These are phyloP conservation scores for Aphelocoma californica DNA, from an alignment of 2,797 vertebrate species.

Conservation along the genomic window DNA sequence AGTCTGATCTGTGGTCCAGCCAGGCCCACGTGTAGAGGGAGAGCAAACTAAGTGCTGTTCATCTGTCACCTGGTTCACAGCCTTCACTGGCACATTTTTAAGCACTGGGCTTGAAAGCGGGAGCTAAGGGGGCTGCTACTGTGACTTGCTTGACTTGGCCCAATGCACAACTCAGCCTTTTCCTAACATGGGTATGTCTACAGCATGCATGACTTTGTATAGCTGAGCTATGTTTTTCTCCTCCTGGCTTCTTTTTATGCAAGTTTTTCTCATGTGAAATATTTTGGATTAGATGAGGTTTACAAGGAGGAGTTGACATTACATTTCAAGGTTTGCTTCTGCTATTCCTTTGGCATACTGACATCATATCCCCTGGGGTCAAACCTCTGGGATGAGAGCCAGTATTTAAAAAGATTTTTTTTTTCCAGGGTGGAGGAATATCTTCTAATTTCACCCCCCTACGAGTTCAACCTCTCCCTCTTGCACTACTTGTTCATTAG, in stretches of 20 bases:
- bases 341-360: slow-evolving; percentile 5
- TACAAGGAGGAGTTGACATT: slow-evolving; percentile 24
- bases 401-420: not conserved
- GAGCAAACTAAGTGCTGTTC: not conserved
- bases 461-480: not conserved
- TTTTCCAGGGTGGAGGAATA: slow-evolving; percentile 3
- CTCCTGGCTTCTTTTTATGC: not conserved
- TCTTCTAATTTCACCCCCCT: slow-evolving; percentile 5
- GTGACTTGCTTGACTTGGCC: not conserved
- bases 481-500: not conserved
- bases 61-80: not conserved
- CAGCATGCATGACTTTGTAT: not conserved
- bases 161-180: not conserved
- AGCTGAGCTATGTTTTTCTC: slow-evolving; percentile 6
- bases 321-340: slow-evolving; percentile 33
- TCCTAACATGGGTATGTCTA: slow-evolving; percentile 22
- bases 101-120: not conserved
- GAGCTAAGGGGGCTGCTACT: not conserved
- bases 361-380: slow-evolving; percentile 26
- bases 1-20: not conserved
- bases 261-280: slow-evolving; percentile 23
- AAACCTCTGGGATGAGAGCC: slow-evolving; percentile 20
- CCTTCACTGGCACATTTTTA: not conserved
- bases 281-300: slow-evolving; percentile 38
- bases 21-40: not conserved